A percentile compares a stretch with the other conserved stretches of the same genome.
phyloP scores from a whole-genome alignment of 2,888 invertebrate species.

The Branchellion lobata region DNA sequence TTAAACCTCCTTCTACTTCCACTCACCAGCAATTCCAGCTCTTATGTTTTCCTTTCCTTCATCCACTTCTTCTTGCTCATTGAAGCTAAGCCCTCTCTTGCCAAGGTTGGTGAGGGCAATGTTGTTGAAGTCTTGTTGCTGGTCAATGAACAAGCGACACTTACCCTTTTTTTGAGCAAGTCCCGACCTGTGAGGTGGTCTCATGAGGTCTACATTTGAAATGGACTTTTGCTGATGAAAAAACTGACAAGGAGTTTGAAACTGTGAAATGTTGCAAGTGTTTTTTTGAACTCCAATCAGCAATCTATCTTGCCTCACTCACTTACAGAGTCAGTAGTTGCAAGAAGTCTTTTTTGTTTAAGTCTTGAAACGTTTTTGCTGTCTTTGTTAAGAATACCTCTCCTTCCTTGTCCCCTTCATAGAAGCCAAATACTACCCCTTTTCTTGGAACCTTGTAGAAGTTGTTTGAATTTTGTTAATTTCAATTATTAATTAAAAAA shows the following conservation, averaged over 20 bases:
- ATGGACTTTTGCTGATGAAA: too few relatives aligned
- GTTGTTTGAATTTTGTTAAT: not conserved
- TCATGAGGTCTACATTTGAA: too few relatives aligned
- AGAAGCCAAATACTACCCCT: constrained; percentile 58
- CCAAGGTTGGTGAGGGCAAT: constrained; percentile 74
- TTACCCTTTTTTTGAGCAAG: constrained; percentile 55
- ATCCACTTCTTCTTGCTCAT: constrained; percentile 71
- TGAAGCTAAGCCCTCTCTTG: constrained; percentile 67
- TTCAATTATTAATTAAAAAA: too few relatives aligned
- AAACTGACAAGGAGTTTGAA: too few relatives aligned
- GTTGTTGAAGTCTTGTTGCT: constrained; percentile 65
- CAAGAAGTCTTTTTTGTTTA: constrained; percentile 41
- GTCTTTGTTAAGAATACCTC: constrained; percentile 54
- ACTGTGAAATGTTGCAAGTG: too few relatives aligned
- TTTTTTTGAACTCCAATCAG: too few relatives aligned
- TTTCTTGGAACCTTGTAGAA: constrained; percentile 48
- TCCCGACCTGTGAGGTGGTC: constrained; percentile 50
- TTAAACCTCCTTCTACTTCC: not conserved
- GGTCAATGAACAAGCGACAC: constrained; percentile 56
- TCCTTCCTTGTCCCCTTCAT: constrained; percentile 54
- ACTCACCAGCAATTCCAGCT: constrained; percentile 68
- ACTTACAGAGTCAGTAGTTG: constrained; percentile 50
- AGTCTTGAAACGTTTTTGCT: constrained; percentile 50
- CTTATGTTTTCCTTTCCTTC: constrained; percentile 73
- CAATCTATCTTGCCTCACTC: too few relatives aligned